phyloP scores from a whole-genome alignment of 37 sponge, comb jelly and placozoan species.

The Spongilla lacustris region DNA sequence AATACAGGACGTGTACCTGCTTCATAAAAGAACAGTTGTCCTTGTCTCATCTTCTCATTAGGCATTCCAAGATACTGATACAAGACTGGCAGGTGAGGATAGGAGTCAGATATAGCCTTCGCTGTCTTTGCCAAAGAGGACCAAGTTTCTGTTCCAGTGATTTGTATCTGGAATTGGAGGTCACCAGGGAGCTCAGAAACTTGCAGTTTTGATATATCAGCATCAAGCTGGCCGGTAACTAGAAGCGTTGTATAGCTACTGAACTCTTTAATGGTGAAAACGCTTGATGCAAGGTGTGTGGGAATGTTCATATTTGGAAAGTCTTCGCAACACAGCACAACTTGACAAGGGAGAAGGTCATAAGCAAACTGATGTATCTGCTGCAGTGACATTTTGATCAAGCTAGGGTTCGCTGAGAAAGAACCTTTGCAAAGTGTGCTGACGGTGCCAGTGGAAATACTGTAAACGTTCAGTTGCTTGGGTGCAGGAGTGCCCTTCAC shows the following conservation, averaged over 20 bases:
- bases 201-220: neutral
- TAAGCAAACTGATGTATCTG: neutral
- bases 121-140: neutral
- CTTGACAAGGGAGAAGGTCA: neutral
- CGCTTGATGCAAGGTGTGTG: neutral
- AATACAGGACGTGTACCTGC: neutral
- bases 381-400: neutral
- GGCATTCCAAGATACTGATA: neutral
- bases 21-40: neutral
- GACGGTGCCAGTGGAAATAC: neutral
- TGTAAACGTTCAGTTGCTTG: neutral
- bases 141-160: neutral
- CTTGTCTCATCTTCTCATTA: neutral
- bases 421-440: neutral
- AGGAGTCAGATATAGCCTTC: neutral
- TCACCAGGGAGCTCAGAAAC: neutral
- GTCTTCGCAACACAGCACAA: neutral
- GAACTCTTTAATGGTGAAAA: neutral
- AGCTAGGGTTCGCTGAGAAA: neutral
- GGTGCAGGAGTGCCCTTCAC: neutral
- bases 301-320: neutral
- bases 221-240: neutral
- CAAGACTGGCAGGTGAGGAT: neutral
- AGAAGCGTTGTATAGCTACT: neutral
- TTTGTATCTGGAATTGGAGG: neutral